Conservation (phyloP, 1,140 invertebrate genomes). For the Lepidostoma basale region DNA sequence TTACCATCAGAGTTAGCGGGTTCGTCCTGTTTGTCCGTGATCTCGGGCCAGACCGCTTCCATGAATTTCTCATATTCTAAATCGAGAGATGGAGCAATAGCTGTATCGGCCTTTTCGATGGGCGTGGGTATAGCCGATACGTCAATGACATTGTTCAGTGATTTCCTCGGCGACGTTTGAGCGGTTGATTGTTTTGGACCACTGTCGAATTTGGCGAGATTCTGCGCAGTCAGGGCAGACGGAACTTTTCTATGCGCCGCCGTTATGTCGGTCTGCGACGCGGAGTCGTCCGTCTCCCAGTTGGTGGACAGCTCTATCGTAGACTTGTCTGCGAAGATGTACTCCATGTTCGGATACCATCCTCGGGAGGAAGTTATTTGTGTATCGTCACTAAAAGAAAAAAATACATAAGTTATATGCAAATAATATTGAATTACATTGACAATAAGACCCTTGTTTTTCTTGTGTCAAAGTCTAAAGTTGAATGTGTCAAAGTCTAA, state of each 20-base stretch:
- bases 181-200: neutral
- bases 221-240: neutral
- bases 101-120: neutral
- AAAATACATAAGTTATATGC: no score
- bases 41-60: constrained; percentile 41
- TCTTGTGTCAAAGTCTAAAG: no score
- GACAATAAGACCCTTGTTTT: no score
- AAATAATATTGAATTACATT: no score
- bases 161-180: neutral
- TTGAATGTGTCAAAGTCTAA: no score
- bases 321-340: constrained; percentile 22
- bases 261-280: constrained; percentile 17
- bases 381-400: neutral
- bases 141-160: neutral
- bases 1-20: no score
- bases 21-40: neutral
- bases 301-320: constrained; percentile 36
- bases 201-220: constrained; percentile 19
- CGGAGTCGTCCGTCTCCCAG: constrained; percentile 44
- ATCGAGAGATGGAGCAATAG: constrained; percentile 21
- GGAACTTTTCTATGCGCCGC: neutral
- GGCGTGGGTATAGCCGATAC: constrained; percentile 12
- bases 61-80: constrained; percentile 45
- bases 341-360: constrained; percentile 38
- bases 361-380: neutral